Base-by-base conservation (phyloP, 1,140 invertebrate genomes). In the Helicoverpa zea region DNA sequence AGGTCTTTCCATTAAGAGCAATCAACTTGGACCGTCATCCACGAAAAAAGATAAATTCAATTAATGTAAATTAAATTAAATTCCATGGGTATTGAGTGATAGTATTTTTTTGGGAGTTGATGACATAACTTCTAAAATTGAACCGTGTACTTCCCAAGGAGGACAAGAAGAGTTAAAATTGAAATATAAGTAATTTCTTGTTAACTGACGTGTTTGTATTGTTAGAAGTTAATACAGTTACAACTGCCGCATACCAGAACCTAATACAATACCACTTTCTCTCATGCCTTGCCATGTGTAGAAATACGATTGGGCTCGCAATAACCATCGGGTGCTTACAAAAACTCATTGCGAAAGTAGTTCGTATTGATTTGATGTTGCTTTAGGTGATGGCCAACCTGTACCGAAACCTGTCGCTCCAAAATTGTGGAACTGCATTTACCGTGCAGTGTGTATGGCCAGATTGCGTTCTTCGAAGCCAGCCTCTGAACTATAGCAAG, bases 211-310 rank as follows among this genome's bases (percentile, higher is more conserved):
- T 43, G 35, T 43, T 43, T 43, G 35, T 9, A 43, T 43, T 43
- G 35, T 43, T 43, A 43, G 35, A 43, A 43, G 35, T 3, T 63
- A 66, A n/a, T 12, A 13, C 35, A 47, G 52, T 73, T 43, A 35
- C 43, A 54, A 64, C 64, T 47, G 35, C 52, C 64, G 76, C 63
- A 79, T 79, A 54, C 76, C 54, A 59, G 68, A 43, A 14, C 30
- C 29, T 66, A 66, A 68, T 70, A 68, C 64, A 79, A 70, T 79
- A 51, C 52, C 49, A 79, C 76, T 79, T 79, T 79, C 76, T 79
- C 76, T 59, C 11, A 7, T n/a, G 13, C 63, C 70, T 58, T 79
- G 76, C 68, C 76, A 79, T 70, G 54, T 70, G 54, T 68, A 52
- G 63, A 58, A 78, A 68, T 74, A 74, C 73, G 73, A 23, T 49